These are phyloP conservation scores for Pogonognathellus flavescens DNA, from an alignment of 1,140 invertebrate species.

Conservation along the genomic window DNA sequence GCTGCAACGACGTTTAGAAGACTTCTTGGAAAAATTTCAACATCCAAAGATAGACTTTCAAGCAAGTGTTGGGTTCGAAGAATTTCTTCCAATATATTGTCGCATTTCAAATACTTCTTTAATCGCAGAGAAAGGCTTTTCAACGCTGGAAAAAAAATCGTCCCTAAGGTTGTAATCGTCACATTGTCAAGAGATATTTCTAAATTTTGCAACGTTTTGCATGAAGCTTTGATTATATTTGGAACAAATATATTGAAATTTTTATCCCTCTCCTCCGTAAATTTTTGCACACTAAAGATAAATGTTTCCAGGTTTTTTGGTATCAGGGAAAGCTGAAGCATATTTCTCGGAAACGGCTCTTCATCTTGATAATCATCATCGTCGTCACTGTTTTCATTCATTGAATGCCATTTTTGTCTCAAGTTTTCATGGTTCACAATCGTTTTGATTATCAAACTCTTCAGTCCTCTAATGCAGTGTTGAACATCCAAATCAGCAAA, in stretches of 20 bases:
- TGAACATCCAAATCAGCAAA: background rate
- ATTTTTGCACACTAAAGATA: background rate
- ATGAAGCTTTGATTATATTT: background rate
- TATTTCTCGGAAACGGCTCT: background rate
- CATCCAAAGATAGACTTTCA: background rate
- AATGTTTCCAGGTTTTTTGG: background rate
- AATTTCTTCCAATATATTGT: background rate
- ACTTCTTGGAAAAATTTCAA: background rate
- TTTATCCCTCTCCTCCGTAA: background rate
- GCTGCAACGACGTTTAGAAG: background rate
- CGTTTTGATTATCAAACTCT: background rate
- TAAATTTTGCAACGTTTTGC: background rate
- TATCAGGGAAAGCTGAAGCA: background rate
- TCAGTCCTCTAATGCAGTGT: background rate
- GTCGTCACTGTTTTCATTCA: background rate
- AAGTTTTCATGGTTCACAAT: no score
- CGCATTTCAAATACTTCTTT: background rate
- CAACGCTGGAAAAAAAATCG: background rate
- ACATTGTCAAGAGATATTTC: background rate
- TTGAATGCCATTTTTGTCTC: no score
- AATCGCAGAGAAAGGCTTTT: background rate
- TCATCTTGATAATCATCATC: background rate
- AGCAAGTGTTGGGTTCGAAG: background rate
- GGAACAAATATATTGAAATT: conserved; percentile 4
- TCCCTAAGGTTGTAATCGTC: background rate